Evolutionary conservation across 2,113 vertebrate species (phyloP), one percentile per base, ranked within the genome.

Genomic region (Lota lota): DNA sequence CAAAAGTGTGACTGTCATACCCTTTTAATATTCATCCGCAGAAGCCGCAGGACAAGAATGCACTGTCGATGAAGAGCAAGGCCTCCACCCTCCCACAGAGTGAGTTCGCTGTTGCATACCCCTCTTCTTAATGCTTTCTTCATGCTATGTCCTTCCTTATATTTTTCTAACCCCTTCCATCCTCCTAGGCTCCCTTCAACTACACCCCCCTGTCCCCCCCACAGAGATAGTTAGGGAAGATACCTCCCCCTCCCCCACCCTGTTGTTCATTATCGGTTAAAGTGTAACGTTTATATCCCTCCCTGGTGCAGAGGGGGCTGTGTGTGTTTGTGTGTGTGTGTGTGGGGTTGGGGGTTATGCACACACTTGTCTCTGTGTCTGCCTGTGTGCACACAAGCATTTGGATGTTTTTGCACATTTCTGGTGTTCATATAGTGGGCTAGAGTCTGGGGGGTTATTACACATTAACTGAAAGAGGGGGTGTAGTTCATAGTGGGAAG

Each of bases 41-140:
- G 96, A 97, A 94, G 86, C 85, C 67, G 15, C 95, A 90, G 85
- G 95, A 97, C 81, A 94, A 88, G 81, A 91, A 87, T 79, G 78
- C 72, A 18, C 17, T 78, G 57, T 70, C 86, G 76, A 87, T 83
- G 75, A 96, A 94, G 92, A 94, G 79, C 90, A 96, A 94, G 82
- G 82, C 87, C 1, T 77, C 90, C 69, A 85, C 89, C 68, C 88
- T 89, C 87, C 85, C 92, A 89, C 88, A 87, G 71, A 94, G 96
- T 98, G 74, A 88, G 89, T 88, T 47, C 57, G 18, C 19, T 0
- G 53, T 36, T 20, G 8, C 50, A 15, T 20, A 1, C 50, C 4
- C 20, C 51, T 11, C 21, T 6, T 40, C 58, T 61, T 20, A 5
- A 66, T 47, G 33, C 24, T 40, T 47, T 47, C 40, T 12, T 47